Conservation (phyloP, 2,888 invertebrate species). For the Netelia melanura region DNA sequence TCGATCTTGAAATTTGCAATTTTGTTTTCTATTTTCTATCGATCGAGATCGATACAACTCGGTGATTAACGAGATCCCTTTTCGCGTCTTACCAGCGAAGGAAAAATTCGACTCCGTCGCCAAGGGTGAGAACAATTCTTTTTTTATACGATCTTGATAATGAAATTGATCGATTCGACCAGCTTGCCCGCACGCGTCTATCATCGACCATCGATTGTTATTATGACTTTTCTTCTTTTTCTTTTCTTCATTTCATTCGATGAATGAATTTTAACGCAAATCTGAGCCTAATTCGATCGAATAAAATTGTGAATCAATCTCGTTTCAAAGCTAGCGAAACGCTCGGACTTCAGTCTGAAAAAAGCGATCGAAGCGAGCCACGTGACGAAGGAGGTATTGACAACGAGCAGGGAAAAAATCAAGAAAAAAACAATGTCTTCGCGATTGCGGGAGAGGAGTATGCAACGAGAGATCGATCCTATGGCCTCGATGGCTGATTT, state of each 20-base stretch:
- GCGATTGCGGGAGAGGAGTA: slow-evolving; percentile 65
- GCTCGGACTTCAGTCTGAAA: slow-evolving; percentile 88
- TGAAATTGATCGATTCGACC: not conserved
- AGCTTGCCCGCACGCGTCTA: too few relatives aligned
- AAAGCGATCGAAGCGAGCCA: slow-evolving; percentile 88
- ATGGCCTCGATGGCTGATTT: slow-evolving; percentile 75
- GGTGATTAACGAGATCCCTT: not conserved
- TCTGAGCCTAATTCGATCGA: not conserved
- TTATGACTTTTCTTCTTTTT: not conserved
- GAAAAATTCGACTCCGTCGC: not conserved
- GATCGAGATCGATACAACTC: not conserved
- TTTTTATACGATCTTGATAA: not conserved
- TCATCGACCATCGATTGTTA: too few relatives aligned
- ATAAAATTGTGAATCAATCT: slow-evolving; percentile 9
- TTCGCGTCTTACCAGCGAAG: not conserved
- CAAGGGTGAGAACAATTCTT: slow-evolving; percentile 53
- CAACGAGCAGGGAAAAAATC: slow-evolving; percentile 61
- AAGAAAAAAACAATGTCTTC: slow-evolving; percentile 52
- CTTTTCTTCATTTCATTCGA: not conserved
- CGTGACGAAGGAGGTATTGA: slow-evolving; percentile 88
- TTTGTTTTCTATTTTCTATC: not conserved
- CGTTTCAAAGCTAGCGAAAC: slow-evolving; percentile 85
- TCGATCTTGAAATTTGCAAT: slow-evolving; percentile 2
- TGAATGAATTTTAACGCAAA: not conserved
- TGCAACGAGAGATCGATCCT: slow-evolving; percentile 54